Evolutionary conservation across 2,888 invertebrate species (phyloP), one percentile per base, ranked within the genome.

Genomic region (Hirtodrosophila trivittata): DNA sequence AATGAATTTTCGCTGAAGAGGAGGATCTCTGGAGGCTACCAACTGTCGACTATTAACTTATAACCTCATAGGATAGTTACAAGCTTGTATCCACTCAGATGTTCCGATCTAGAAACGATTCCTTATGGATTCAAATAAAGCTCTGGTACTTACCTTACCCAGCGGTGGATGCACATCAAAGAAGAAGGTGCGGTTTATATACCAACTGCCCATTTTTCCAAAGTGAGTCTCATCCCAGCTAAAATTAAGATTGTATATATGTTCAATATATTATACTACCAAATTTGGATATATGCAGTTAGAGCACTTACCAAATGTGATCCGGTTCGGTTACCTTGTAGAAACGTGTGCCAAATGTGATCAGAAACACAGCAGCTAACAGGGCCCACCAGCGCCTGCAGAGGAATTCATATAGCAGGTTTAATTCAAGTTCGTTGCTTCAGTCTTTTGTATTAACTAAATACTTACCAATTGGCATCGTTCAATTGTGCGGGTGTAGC

Each of bases 151-250:
- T 33, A 97, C 97, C 93, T 98, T 98, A 82, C 98, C 98, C 47
- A 98, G 92, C 13, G 98, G 98, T 58, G 98, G 98, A 92, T 98
- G 98, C 1, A 98, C 98, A 92, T 98, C 98, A 91, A 98, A 98
- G 92, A 98, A 98, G 91, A 98, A 98, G 55, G 98, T 98, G 75
- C 97, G 93, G 86, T 98, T 98, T 70, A 98, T 98, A 88, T 98
- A 98, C 97, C 98, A 98, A 89, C 97, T 97, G 51, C 85, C 83
- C 97, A 98, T 98, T 93, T 98, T 98, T 0, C 98, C 98, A 93
- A 98, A 98, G 92, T 98, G 98, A 21, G 98, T 98, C 92, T 98
- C 98, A 92, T 98, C 98, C 97, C 97, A 97, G 89, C 96, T 96
- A 13, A 92, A 92, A 50, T 9, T 6, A 3, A 9, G 38, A 35